Evolutionary conservation across 2,113 vertebrate species (phyloP), one percentile per base, ranked within the genome.

Genomic region (Poecilia latipinna): DNA sequence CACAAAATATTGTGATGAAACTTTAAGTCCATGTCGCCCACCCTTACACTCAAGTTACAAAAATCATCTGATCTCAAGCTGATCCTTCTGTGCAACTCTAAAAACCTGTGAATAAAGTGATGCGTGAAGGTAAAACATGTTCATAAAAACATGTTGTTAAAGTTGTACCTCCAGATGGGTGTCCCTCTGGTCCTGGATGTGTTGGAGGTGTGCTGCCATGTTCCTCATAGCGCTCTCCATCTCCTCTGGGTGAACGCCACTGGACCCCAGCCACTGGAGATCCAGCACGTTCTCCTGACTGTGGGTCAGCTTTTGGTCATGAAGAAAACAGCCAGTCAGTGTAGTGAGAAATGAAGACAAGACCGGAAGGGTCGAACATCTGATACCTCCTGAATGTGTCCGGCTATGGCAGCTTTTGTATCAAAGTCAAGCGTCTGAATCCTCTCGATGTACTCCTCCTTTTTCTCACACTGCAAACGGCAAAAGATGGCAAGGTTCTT

Each of bases 341-440:
- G 4, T 13, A 28, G 19, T 12, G 39, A 31, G 4, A 22, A 68
- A 71, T 12, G 17, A 26, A 24, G 10, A 10, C 2, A 57, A 57
- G 7, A n/a, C 51, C 3, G 24, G 51, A 57, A 57, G 54, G 57
- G 35, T 29, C 22, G 69, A 15, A 37, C 3, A 35, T 24, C 35
- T 8, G 28, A 74, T 97, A 98, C 97, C 96, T 98, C 96, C 91
- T 98, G 97, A 90, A 98, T 98, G 83, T 97, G 97, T 72, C 93
- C 94, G 62, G 97, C 97, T 89, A 98, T 96, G 80, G 96, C 96
- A 86, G 97, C 96, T 94, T 97, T 96, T 11, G 96, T 97, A 85
- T 97, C 96, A 94, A 97, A 98, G 91, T 98, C 96, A 88, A 98
- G 93, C 35, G 91, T 89, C 84, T 98, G 96, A 83, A 98, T 98